Evolutionary conservation across 2,888 invertebrate species (phyloP), one percentile per base, ranked within the genome.

Genomic region (Nasonia oneida): DNA sequence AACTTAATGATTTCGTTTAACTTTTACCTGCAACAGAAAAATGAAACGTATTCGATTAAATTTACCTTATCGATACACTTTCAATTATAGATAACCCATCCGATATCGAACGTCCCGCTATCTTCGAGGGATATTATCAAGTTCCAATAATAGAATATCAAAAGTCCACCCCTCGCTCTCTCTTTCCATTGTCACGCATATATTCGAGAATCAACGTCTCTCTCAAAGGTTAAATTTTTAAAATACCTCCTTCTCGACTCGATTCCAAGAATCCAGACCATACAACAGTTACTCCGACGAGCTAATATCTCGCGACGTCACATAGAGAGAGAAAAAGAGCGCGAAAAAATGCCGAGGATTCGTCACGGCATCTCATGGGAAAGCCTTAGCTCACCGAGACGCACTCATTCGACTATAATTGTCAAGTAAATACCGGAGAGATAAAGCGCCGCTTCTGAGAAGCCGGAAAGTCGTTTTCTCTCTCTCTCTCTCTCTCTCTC

Each of bases 361-460:
- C 75, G 33, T 15, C 50, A 37, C 12, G 29, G 29, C 29, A 61
- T 80, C 53, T 23, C n/a, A 75, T 14, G 53, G 39, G 77, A 37
- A 57, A 23, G 37, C 39, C 47, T 39, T 15, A 75, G n/a, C 8
- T n/a, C 73, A 29, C 1, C 47, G 73, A 47, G 50, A 75, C 33
- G 74, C 15, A 53, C 33, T 23, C 18, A 47, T 70, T 70, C 39
- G 61, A 67, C 61, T 83, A 64, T 87, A 87, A 87, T 85, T 87
- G 81, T 81, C 81, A 74, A 81, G 81, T 87, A 85, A 83, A 85
- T 87, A 85, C 82, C 76, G 47, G 8, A 23, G 81, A 84, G 57
- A 84, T 84, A 82, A 79, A 81, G 39, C 77, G 33, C 47, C 23
- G 67, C 15, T 67, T 80, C 70, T n/a, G 39, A 73, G 82, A 83